Percentiles rank a stretch among this genome's conserved stretches.
phyloP scores from a whole-genome alignment of 2,888 invertebrate genomes.

The Cloeon dipterum region DNA sequence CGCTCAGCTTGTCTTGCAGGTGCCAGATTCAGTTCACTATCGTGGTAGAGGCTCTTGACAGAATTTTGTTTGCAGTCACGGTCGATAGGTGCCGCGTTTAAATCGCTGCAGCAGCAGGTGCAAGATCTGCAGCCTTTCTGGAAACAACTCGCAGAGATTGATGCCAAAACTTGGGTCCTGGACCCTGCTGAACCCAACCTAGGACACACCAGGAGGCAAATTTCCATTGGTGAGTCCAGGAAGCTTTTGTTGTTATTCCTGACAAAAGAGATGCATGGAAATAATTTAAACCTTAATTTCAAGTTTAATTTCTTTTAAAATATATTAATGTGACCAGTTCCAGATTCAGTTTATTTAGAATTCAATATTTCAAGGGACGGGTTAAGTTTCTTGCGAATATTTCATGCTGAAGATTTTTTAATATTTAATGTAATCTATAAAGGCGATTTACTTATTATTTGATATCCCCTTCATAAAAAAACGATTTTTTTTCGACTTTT shows the following conservation, averaged over 20 bases:
- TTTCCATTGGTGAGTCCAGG: slow-evolving; percentile 15
- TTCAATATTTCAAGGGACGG: not conserved
- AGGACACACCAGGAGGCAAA: slow-evolving; percentile 17
- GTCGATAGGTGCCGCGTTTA: no score
- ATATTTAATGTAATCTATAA: no score
- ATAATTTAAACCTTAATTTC: not conserved
- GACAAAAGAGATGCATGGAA: not conserved
- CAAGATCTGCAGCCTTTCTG: slow-evolving; percentile 17
- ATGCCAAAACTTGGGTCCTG: slow-evolving; percentile 17
- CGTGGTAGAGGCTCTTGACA: no score
- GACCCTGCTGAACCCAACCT: slow-evolving; percentile 18
- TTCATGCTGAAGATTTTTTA: no score
- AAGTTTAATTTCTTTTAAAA: not conserved
- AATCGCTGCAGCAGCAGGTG: slow-evolving; percentile 11
- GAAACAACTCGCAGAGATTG: slow-evolving; percentile 19
- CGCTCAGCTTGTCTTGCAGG: no score
- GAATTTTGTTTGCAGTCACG: no score
- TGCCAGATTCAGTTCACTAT: no score
- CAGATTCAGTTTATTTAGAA: not conserved
- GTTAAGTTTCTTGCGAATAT: no score
- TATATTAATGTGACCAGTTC: no score
- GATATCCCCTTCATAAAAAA: no score
- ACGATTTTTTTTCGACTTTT: no score
- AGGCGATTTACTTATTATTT: no score
- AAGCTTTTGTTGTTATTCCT: not conserved